Evolutionary conservation across 1,140 invertebrate species (phyloP).

Genomic region (Ladona fulva): DNA sequence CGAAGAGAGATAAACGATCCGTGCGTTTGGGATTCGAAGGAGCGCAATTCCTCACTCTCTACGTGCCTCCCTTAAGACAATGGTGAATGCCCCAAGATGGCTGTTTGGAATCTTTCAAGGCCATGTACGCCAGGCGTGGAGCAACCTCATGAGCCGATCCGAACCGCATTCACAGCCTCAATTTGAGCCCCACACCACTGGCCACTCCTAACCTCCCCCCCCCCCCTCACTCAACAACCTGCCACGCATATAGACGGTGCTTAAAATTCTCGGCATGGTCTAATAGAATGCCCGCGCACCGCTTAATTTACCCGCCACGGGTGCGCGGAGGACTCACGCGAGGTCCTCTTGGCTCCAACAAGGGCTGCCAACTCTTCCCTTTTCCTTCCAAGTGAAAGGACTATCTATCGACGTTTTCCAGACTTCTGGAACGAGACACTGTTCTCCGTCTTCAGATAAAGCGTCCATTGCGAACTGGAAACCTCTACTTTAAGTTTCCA

Average conservation of each 20-base stretch:
- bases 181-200: background rate
- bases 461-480: too few relatives aligned
- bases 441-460: too few relatives aligned
- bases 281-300: background rate
- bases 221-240: background rate
- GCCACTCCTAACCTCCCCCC: background rate
- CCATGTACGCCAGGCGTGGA: background rate
- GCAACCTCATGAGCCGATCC: background rate
- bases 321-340: too few relatives aligned
- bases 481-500: too few relatives aligned
- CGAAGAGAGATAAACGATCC: too few relatives aligned
- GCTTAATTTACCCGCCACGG: background rate
- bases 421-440: too few relatives aligned
- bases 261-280: background rate
- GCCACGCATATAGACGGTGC: background rate
- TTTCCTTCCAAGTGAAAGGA: too few relatives aligned
- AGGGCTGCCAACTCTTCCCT: too few relatives aligned
- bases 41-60: background rate
- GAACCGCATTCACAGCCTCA: background rate
- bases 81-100: background rate
- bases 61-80: background rate
- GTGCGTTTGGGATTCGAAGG: too few relatives aligned
- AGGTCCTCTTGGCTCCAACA: too few relatives aligned
- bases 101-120: conserved; percentile 4
- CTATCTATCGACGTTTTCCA: too few relatives aligned